Base-by-base conservation (phyloP, 2,797 vertebrate genomes). In the Sparidentex hasta region DNA sequence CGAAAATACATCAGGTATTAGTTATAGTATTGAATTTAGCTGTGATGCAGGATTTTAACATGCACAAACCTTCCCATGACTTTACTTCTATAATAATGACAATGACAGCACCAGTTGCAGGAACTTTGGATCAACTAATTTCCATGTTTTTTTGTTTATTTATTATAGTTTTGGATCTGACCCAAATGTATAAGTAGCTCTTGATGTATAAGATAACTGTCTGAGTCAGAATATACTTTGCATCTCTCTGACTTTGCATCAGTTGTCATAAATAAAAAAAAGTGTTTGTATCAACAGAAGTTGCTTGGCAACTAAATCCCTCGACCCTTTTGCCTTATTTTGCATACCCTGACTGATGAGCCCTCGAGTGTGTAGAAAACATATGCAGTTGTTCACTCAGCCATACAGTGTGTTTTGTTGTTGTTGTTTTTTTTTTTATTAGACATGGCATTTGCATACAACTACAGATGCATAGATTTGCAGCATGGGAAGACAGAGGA, bases 291-390 rank as follows among this genome's bases (percentile, higher is more conserved):
- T 87, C 76, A 74, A 80, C 43, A 73, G 38, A 75, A 88, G 84
- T 90, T 86, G 74, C 91, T 72, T 81, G 82, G 90, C 78, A 93
- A 90, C 91, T 67, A 80, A 91, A 38, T 80, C 86, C 85, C 87
- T 38, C 51, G 81, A 74, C 80, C 72, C 74, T 58, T 84, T 77
- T 66, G 77, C 70, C 65, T 83, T 73, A 68, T 80, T 83, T 87
- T 85, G 76, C 78, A 12, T 84, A 81, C 65, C 66, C 70, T 81
- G 70, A 90, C 79, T 90, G 86, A 93, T 92, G 88, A 86, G 78
- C 80, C 79, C 88, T 87, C 83, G 43, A 89, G 77, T 89, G 86
- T 81, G 87, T 64, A 72, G 74, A 81, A 89, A 82, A 77, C 72
- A 77, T 78, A 80, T 86, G 51, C 81, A 73, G 61, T 70, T 75